Evolutionary conservation across 2,888 invertebrate genomes (phyloP).

Genomic region (Rhabditoides inermis): DNA sequence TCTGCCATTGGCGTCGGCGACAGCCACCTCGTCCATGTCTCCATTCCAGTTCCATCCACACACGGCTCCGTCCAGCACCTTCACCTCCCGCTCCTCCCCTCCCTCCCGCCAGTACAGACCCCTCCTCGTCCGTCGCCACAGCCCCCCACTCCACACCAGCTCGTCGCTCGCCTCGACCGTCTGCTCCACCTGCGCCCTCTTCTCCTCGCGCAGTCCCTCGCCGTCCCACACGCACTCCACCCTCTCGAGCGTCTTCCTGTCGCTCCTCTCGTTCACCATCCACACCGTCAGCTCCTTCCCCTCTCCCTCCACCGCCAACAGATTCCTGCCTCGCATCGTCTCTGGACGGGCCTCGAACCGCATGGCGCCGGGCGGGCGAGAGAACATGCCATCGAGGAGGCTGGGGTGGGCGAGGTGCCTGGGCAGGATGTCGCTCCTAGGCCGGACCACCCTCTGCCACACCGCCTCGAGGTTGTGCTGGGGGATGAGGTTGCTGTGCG

Average conservation of each 20-base stretch:
- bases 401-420: no score
- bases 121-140: background rate
- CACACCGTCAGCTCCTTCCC: conserved; percentile 10
- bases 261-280: conserved; percentile 22
- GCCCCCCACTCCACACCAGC: background rate
- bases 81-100: background rate
- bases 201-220: background rate
- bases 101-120: background rate
- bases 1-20: conserved; percentile 5
- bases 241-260: conserved; percentile 12
- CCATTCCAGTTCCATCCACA: no score
- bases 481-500: conserved; percentile 10
- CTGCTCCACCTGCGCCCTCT: background rate
- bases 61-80: background rate
- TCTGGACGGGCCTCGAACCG: conserved; percentile 2
- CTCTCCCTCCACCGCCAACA: conserved; percentile 11
- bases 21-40: conserved; percentile 3
- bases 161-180: no score
- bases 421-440: conserved; percentile 3
- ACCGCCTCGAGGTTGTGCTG: conserved; percentile 25
- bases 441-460: conserved; percentile 15
- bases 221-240: no score
- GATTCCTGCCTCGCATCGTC: conserved; percentile 15
- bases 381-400: conserved; percentile 6
- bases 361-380: conserved; percentile 16